Conservation (phyloP, 2,113 vertebrate species). For the Macrotus californicus region DNA sequence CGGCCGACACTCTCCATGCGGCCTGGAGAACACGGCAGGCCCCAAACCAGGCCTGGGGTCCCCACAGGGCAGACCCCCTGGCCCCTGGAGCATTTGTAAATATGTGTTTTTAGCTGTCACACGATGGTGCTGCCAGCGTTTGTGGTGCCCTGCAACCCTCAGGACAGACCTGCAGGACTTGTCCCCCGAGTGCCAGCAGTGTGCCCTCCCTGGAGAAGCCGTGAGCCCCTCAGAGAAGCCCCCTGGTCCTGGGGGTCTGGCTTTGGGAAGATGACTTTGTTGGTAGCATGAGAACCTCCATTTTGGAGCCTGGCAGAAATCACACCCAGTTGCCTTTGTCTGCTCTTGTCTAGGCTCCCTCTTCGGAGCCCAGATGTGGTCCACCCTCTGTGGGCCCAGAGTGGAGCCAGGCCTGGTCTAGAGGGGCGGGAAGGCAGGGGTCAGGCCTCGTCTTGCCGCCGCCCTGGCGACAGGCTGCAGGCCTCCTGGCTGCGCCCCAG, state of each 20-base stretch:
- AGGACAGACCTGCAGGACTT: neutral
- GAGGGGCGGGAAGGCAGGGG: neutral
- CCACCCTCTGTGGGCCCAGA: neutral
- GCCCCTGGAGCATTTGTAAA: neutral
- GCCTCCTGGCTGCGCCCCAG: slow-evolving; percentile 51
- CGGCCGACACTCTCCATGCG: neutral
- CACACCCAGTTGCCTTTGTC: neutral
- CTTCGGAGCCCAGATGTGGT: neutral
- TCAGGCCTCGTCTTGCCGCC: neutral
- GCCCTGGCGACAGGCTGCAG: slow-evolving; percentile 60
- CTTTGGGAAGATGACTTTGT: neutral
- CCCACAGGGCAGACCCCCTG: neutral
- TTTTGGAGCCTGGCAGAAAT: neutral
- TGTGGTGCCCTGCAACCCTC: rapidly evolving
- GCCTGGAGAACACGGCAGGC: neutral
- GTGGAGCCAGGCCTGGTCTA: neutral
- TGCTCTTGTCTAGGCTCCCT: rapidly evolving
- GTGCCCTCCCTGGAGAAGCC: no score
- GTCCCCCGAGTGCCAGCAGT: neutral
- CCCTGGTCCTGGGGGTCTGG: no score
- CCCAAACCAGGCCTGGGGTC: neutral
- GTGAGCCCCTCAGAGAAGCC: neutral
- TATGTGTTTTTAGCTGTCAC: neutral
- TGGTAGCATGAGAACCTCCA: neutral
- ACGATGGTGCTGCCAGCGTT: neutral